A percentile compares a stretch with the other conserved stretches of the same genome.
Conservation (phyloP, 2,113 vertebrate species). For the Oxyruncus cristatus region DNA sequence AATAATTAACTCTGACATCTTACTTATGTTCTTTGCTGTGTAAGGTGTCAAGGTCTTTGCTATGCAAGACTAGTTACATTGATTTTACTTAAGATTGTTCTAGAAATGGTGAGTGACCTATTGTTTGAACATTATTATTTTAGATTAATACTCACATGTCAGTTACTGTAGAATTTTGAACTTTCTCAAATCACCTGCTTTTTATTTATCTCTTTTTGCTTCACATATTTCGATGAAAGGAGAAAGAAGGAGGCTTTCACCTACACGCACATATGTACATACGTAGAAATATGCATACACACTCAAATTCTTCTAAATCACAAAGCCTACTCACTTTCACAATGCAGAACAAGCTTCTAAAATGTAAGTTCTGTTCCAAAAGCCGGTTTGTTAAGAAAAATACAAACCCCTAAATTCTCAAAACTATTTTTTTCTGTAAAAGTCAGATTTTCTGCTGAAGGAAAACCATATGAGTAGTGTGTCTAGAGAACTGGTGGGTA, state of each 20-base stretch:
- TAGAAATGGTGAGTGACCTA: not conserved
- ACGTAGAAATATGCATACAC: not conserved
- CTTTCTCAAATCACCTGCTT: not conserved
- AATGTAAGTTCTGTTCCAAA: not conserved
- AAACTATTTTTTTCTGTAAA: not conserved
- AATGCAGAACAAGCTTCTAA: not conserved
- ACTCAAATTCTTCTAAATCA: not conserved
- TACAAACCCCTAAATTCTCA: not conserved
- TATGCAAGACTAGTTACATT: not conserved
- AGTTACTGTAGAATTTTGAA: not conserved
- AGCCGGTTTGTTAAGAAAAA: not conserved
- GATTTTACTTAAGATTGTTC: not conserved
- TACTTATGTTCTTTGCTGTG: not conserved
- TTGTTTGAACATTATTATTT: not conserved
- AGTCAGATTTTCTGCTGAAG: not conserved
- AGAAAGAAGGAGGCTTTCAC: not conserved
- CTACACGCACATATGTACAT: not conserved
- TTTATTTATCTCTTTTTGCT: not conserved
- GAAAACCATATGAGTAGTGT: not conserved
- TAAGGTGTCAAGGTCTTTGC: not conserved
- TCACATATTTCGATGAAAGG: not conserved
- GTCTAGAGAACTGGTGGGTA: fast-evolving
- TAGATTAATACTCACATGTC: not conserved
- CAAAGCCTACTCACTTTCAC: not conserved
- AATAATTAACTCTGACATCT: not conserved